phyloP scores from a whole-genome alignment of 2,113 vertebrate genomes.

The Callaeas wilsoni region DNA sequence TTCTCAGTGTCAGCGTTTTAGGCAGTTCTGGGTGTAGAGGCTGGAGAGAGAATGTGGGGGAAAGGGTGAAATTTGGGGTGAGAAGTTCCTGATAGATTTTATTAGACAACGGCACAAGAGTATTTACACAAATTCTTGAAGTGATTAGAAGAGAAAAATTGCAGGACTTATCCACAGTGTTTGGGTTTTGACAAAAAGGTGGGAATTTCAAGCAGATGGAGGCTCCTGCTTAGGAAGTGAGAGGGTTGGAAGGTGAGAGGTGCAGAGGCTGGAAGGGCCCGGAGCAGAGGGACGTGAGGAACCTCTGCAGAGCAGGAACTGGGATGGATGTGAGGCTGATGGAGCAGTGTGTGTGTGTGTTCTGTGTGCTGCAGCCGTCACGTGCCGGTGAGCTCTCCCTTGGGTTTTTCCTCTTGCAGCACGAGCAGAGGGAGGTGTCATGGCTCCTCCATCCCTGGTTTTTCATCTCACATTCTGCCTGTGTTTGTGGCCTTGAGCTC shows the following conservation, averaged over 20 bases:
- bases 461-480: not conserved
- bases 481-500: not conserved
- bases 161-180: not conserved
- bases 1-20: not conserved
- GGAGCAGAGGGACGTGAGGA: not conserved
- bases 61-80: not conserved
- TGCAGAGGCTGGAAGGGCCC: not conserved
- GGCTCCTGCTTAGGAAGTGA: not conserved
- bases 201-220: not conserved
- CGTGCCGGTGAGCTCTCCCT: not conserved
- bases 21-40: not conserved
- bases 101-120: rapidly evolving
- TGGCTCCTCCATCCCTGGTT: not conserved
- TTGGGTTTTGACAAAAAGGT: not conserved
- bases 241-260: rapidly evolving
- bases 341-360: not conserved
- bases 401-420: not conserved
- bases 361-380: not conserved
- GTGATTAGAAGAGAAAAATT: not conserved
- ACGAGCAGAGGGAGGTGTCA: not conserved
- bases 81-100: not conserved
- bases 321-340: not conserved
- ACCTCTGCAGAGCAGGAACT: not conserved
- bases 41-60: not conserved
- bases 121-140: not conserved